Conservation (phyloP, 1,140 invertebrate genomes). For the Meloidogyne hapla region DNA sequence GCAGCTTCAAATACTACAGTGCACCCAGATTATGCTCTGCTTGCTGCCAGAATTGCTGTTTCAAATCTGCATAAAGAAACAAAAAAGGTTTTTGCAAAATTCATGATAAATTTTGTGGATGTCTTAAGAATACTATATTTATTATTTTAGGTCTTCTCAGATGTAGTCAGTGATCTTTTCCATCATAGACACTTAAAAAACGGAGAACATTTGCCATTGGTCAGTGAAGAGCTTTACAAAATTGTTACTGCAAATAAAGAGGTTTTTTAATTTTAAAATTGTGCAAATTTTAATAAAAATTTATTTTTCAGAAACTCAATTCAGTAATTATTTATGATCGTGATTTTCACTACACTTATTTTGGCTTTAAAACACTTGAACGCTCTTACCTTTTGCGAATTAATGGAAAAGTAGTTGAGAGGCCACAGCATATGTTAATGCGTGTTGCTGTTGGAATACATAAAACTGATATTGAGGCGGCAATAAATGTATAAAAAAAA, state of each 20-base stretch:
- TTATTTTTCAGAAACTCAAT: constrained; percentile 47
- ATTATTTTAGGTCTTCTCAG: constrained; percentile 69
- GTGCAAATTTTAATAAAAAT: background rate
- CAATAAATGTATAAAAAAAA: constrained; percentile 73
- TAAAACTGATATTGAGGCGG: constrained; percentile 84
- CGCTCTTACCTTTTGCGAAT: constrained; percentile 91
- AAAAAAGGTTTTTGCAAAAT: constrained; percentile 41
- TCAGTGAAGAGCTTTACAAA: constrained; percentile 79
- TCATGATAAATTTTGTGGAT: too few species aligned
- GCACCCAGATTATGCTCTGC: constrained; percentile 92
- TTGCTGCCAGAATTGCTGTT: constrained; percentile 90
- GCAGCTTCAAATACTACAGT: constrained; percentile 90
- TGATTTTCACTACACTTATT: constrained; percentile 96
- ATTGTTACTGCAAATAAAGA: constrained; percentile 85
- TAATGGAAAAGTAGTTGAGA: constrained; percentile 86
- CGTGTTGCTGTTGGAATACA: constrained; percentile 94
- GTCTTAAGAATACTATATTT: background rate
- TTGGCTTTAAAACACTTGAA: constrained; percentile 97
- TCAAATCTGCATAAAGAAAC: constrained; percentile 94
- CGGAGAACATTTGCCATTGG: constrained; percentile 75
- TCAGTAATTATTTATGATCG: constrained; percentile 89
- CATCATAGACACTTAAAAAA: constrained; percentile 76
- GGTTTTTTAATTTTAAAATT: constrained; percentile 47
- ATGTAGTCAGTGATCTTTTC: constrained; percentile 85
- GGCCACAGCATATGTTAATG: constrained; percentile 99